These are phyloP conservation scores for Sialia sialis DNA, from an alignment of 2,113 vertebrate genomes.

Conservation along the genomic window DNA sequence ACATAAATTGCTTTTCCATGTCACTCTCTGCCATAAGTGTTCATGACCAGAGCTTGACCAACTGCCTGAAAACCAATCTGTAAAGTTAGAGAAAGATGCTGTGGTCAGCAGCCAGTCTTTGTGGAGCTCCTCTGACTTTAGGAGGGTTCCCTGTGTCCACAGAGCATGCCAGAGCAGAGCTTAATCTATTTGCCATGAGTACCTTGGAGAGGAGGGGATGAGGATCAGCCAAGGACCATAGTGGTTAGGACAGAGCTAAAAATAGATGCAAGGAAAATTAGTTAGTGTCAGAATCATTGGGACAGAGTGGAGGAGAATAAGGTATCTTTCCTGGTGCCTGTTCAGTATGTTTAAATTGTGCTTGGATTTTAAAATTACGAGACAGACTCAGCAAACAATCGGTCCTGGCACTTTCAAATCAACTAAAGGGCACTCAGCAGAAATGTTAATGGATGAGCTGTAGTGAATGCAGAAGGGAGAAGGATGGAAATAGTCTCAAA, in stretches of 20 bases:
- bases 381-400: background rate
- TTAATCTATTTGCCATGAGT: background rate
- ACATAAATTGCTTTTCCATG: background rate
- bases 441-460: background rate
- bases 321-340: background rate
- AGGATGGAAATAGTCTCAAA: background rate
- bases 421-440: background rate
- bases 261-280: background rate
- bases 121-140: background rate
- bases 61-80: background rate
- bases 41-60: background rate
- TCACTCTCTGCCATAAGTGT: background rate
- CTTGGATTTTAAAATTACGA: background rate
- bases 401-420: background rate
- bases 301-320: background rate
- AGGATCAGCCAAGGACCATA: background rate
- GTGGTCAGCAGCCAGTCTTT: background rate
- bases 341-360: background rate
- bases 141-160: background rate
- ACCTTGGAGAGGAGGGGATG: background rate
- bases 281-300: background rate
- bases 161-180: background rate
- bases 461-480: background rate
- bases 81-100: background rate
- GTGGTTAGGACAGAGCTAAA: background rate